Conservation (phyloP, 2,113 vertebrate genomes). For the Gallinago jamesoni region DNA sequence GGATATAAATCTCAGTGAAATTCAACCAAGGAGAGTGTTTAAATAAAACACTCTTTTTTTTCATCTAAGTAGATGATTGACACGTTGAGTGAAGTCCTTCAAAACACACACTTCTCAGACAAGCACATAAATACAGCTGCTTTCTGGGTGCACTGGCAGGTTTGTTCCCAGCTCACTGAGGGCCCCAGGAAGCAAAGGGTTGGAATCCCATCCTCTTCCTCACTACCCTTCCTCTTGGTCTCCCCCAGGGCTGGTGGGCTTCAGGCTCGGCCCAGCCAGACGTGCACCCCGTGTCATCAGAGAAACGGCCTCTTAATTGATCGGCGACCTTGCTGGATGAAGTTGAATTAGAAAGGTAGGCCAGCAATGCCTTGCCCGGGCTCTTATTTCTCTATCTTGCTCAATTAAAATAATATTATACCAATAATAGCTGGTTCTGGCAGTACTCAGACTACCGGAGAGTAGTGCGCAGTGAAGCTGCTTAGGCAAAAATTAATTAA, state of each 20-base stretch:
- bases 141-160: neutral
- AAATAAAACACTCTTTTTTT: neutral
- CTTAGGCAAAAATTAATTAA: neutral
- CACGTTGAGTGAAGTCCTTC: neutral
- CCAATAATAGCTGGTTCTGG: neutral
- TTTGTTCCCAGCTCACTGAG: neutral
- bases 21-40: neutral
- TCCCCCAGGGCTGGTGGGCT: neutral
- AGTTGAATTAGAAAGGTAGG: neutral
- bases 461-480: neutral
- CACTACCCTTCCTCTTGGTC: neutral
- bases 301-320: neutral
- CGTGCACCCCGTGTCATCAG: fast-evolving
- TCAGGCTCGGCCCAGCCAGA: neutral
- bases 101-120: neutral
- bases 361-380: neutral
- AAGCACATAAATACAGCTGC: neutral
- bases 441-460: neutral
- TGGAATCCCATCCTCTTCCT: neutral
- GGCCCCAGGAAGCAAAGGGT: neutral
- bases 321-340: neutral
- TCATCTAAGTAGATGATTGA: neutral
- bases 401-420: neutral
- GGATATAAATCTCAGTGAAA: neutral
- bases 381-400: neutral